Evolutionary conservation across 2,888 invertebrate genomes (phyloP).

Genomic region (Tyria jacobaeae): DNA sequence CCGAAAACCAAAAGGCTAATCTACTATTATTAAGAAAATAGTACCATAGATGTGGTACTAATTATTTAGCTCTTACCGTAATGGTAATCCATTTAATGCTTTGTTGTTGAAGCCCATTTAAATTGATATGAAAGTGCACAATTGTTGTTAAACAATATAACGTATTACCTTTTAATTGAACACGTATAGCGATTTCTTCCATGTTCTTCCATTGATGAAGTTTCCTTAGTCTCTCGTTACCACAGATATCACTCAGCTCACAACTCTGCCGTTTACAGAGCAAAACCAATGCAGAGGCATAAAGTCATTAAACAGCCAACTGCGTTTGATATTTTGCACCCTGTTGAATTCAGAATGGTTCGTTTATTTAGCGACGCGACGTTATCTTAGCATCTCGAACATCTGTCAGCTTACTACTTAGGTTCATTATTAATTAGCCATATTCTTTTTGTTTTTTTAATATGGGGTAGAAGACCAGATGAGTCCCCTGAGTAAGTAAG

Average conservation of each 20-base stretch:
- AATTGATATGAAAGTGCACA: conserved; percentile 70
- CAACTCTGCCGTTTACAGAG: conserved; percentile 64
- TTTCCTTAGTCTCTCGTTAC: conserved; percentile 75
- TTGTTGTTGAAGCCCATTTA: conserved; percentile 60
- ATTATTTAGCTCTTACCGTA: no score
- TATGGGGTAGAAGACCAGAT: no score
- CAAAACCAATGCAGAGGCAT: conserved; percentile 53
- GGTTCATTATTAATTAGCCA: conserved; percentile 43
- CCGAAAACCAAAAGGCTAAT: no score
- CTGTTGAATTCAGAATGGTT: conserved; percentile 35
- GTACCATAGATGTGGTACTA: no score
- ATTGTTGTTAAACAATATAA: conserved; percentile 63
- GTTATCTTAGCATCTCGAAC: conserved; percentile 37
- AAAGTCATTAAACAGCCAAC: conserved; percentile 46
- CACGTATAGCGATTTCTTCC: conserved; percentile 76
- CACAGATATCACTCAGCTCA: conserved; percentile 70
- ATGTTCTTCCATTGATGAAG: conserved; percentile 76
- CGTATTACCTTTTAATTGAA: conserved; percentile 78
- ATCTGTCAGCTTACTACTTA: conserved; percentile 38
- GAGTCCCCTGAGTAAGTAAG: no score
- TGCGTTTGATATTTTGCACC: conserved; percentile 50
- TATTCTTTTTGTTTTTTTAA: conserved; percentile 27
- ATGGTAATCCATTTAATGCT: conserved; percentile 32
- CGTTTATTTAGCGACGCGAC: conserved; percentile 32
- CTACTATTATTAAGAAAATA: no score